Evolutionary conservation across 2,888 invertebrate species (phyloP), one percentile per base, ranked within the genome.

Genomic region (Hirtodrosophila trivittata): DNA sequence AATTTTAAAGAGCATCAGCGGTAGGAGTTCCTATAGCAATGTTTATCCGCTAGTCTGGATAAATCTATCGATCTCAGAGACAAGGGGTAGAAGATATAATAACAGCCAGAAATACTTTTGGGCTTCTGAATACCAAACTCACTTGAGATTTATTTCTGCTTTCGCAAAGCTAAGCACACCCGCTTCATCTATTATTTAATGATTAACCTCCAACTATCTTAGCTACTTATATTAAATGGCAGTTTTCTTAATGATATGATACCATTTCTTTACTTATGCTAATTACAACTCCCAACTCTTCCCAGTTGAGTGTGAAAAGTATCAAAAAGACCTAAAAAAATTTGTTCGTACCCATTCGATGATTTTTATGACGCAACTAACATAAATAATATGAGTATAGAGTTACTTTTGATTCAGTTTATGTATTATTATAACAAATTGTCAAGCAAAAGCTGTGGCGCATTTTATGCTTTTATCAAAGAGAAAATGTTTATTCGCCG

Each of bases 401-500:
- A 26, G 18, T 21, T 54, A 18, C 52, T 43, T 46, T 50, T 45
- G 30, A 47, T 60, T 42, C 43, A 37, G 13, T 35, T 28, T 21
- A 12, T 10, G 18, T 28, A 9, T 10, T 30, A 35, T 18, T 50
- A 32, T 28, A 25, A 39, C 3, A 18, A 42, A 43, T 47, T 65
- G 47, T 13, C 18, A 21, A 30, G 38, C 42, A 33, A 65, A 32
- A 26, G 21, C n/a, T 6, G 25, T n/a, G 14, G n/a, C 35, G 12
- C 37, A 32, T 33, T 32, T 57, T 37, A 41, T 38, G 45, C 25
- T 30, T 8, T 28, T 63, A 51, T 54, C 32, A 49, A 63, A 86
- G 86, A 75, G 78, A 78, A 78, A 78, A 62, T 82, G 60, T 63
- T 66, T 66, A 65, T 60, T 41, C 39, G 49, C 35, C 14, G 12